Evolutionary conservation across 2,888 invertebrate genomes (phyloP).

Genomic region (Dermolepida albohirtum): DNA sequence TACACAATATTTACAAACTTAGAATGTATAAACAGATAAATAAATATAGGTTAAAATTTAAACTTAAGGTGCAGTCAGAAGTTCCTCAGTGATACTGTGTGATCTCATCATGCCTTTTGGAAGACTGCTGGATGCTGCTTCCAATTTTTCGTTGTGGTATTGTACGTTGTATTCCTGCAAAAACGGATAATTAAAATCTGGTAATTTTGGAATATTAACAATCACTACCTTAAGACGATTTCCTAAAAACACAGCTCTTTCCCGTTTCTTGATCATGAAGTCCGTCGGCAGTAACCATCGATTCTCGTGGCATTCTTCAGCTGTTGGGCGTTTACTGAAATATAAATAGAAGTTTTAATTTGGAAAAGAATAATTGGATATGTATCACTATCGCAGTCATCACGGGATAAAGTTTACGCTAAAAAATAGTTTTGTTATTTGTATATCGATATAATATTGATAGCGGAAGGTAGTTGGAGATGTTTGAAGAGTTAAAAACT

Average conservation of each 20-base stretch:
- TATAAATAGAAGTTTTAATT: conserved; percentile 27
- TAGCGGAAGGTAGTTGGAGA: too few species aligned
- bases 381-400: background rate
- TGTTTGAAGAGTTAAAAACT: too few species aligned
- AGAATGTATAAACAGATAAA: conserved; percentile 17
- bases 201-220: background rate
- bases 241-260: conserved; percentile 87
- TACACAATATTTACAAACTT: conserved; percentile 42
- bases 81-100: conserved; percentile 87
- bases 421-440: too few species aligned
- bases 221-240: conserved; percentile 78
- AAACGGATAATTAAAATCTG: conserved; percentile 43
- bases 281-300: conserved; percentile 95
- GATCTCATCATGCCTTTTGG: conserved; percentile 75
- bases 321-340: conserved; percentile 89
- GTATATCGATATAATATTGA: too few species aligned
- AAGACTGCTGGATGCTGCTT: conserved; percentile 66
- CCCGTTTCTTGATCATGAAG: conserved; percentile 92
- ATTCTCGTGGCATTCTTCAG: conserved; percentile 96
- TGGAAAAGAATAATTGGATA: conserved; percentile 23
- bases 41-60: conserved; percentile 23
- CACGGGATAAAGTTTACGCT: too few species aligned
- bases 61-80: conserved; percentile 67
- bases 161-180: conserved; percentile 81
- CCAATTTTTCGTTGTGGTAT: conserved; percentile 79